These are phyloP conservation scores for Erynnis tages DNA, from an alignment of 2,888 invertebrate species.

Conservation along the genomic window DNA sequence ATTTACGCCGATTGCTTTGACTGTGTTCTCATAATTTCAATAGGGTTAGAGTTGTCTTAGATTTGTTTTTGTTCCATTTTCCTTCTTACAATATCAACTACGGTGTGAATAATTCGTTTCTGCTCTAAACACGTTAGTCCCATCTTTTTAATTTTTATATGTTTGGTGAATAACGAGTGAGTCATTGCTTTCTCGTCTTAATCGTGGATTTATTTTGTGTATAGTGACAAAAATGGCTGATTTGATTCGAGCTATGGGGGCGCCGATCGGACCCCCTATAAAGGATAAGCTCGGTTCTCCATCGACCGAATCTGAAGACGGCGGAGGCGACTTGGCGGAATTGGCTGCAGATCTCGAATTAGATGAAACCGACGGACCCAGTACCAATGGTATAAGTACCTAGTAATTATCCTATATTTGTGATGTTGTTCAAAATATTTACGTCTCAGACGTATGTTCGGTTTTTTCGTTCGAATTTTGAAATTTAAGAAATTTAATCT, in stretches of 20 bases:
- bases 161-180: constrained; percentile 55
- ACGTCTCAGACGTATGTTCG: too few relatives aligned
- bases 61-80: constrained; percentile 7
- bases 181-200: constrained; percentile 37
- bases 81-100: not conserved
- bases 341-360: constrained; percentile 84
- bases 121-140: constrained; percentile 47
- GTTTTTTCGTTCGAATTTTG: too few relatives aligned
- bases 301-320: constrained; percentile 93
- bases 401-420: too few relatives aligned
- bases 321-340: constrained; percentile 84
- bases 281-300: constrained; percentile 91
- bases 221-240: constrained; percentile 81
- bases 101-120: constrained; percentile 25
- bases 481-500: too few relatives aligned
- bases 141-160: constrained; percentile 38
- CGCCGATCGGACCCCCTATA: constrained; percentile 83
- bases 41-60: too few relatives aligned
- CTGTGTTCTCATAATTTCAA: too few relatives aligned
- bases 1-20: too few relatives aligned
- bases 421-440: too few relatives aligned
- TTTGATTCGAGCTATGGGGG: constrained; percentile 85
- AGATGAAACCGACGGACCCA: constrained; percentile 86
- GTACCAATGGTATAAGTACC: constrained; percentile 83
- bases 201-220: constrained; percentile 27